Evolutionary conservation across 2,797 vertebrate genomes (phyloP), one percentile per base, ranked within the genome.

Genomic region (Peromyscus attwateri): DNA sequence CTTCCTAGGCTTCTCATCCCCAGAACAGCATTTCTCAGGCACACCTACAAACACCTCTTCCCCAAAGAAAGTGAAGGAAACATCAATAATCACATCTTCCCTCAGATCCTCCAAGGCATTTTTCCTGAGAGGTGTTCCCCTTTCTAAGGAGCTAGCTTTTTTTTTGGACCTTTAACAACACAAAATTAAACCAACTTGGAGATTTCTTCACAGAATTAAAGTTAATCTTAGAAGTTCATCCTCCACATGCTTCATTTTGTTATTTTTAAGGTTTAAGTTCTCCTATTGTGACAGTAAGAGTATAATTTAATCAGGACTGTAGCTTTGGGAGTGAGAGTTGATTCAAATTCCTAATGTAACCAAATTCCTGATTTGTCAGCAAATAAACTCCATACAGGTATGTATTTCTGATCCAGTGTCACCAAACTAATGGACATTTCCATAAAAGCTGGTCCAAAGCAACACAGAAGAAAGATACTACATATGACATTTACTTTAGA

Each of bases 131-230:
- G 57, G 52, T 70, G 34, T 43, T 43, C 52, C 37, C 16, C 3
- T 87, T 40, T 29, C 27, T 81, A 84, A 62, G 60, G 29, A 81
- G 8, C 4, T 5, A 34, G 37, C 3, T 7, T 21, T 17, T 27
- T 17, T 80, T 40, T 62, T 90, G 12, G 40, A 57, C 27, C 85
- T 97, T 46, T 37, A 49, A 27, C 3, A 19, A 81, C 57, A 57
- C 23, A 1, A 95, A 94, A 77, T 62, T 87, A 92, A 57, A 79
- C 73, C 25, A 94, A 55, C 29, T 3, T 5, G 34, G 46, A 71
- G 16, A 66, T 83, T 91, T 85, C 27, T 68, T 82, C 64, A 90
- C 1, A 94, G 40, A 82, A 89, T 90, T 92, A 40, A 52, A 92
- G 55, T 16, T 9, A 16, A 91, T 83, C 57, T 70, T 83, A 12